Evolutionary conservation across 2,888 invertebrate genomes (phyloP), one percentile per base, ranked within the genome.

Genomic region (Catocala nupta): DNA sequence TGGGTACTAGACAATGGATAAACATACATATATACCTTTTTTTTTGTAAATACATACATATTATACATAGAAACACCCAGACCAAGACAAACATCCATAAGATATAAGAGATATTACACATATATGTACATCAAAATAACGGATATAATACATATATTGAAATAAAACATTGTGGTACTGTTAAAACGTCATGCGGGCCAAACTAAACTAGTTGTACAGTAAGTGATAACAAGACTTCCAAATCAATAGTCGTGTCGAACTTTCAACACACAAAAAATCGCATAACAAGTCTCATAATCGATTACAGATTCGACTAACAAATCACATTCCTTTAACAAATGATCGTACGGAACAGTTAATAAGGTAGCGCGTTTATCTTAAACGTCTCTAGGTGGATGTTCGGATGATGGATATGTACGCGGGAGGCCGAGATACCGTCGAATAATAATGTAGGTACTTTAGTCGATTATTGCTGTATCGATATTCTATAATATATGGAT

Each of bases 291-390:
- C 54, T 53, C 64, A 73, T 76, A 77, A 78, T 78, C 77, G 77
- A 77, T 78, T 78, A 76, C 74, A 69, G 56, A 60, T 51, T 55
- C 58, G 52, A 70, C 58, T 73, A 77, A 78, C 76, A 71, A 75
- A 77, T 80, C 76, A 75, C 73, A 73, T 76, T 66, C 66, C 66
- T 73, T 65, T 75, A 73, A 86, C 82, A 85, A 86, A 87, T 86
- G 84, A 84, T 82, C 74, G 83, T 81, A 81, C 74, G 84, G 75
- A 65, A 67, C 63, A 83, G 88, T 90, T 91, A 92, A 91, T 91
- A 90, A 91, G 90, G 89, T 86, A 86, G 88, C 86, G 67, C 77
- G 88, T 90, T 88, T 91, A 92, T 92, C 89, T 88, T 87, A 85
- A 81, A 84, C 80, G 85, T 86, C 83, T 75, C 59, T 62, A 60